Evolutionary conservation across 2,113 vertebrate genomes (phyloP).

Genomic region (Thymallus thymallus): DNA sequence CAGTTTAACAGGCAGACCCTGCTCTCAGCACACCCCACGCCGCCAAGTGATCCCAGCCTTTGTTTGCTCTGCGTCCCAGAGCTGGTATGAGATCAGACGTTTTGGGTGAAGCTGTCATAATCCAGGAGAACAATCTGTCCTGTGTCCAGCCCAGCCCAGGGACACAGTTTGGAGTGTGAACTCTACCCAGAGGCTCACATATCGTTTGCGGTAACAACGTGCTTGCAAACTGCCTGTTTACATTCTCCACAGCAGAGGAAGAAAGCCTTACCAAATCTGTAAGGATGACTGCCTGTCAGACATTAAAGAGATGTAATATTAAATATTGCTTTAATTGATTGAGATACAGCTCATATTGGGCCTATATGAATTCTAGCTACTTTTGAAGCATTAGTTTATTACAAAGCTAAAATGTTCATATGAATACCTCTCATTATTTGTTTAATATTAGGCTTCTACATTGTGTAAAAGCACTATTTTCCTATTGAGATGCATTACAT

Average conservation of each 20-base stretch:
- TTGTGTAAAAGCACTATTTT: too few species aligned
- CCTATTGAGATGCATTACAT: too few species aligned
- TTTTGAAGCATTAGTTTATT: too few species aligned
- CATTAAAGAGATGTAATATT: conserved; percentile 67
- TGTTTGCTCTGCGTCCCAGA: conserved; percentile 7
- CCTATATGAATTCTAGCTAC: too few species aligned
- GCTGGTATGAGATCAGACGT: conserved; percentile 62
- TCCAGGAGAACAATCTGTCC: conserved; percentile 38
- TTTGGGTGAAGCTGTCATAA: conserved; percentile 41
- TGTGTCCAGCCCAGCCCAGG: conserved; percentile 43
- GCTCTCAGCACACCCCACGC: too few species aligned
- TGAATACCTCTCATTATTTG: too few species aligned
- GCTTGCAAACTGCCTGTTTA: conserved; percentile 62
- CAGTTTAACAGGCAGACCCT: neutral
- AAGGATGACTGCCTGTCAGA: conserved; percentile 42
- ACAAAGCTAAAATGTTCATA: too few species aligned
- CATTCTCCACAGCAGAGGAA: conserved; percentile 61
- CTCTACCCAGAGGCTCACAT: conserved; percentile 45
- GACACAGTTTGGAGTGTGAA: conserved; percentile 42
- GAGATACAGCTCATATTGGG: too few species aligned
- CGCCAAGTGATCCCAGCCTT: neutral
- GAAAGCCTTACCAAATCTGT: conserved; percentile 51
- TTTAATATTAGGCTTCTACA: too few species aligned
- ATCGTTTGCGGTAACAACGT: conserved; percentile 64
- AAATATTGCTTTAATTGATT: too few species aligned